phyloP scores from a whole-genome alignment of 2,797 vertebrate species.

The Adrianichthys oophorus region DNA sequence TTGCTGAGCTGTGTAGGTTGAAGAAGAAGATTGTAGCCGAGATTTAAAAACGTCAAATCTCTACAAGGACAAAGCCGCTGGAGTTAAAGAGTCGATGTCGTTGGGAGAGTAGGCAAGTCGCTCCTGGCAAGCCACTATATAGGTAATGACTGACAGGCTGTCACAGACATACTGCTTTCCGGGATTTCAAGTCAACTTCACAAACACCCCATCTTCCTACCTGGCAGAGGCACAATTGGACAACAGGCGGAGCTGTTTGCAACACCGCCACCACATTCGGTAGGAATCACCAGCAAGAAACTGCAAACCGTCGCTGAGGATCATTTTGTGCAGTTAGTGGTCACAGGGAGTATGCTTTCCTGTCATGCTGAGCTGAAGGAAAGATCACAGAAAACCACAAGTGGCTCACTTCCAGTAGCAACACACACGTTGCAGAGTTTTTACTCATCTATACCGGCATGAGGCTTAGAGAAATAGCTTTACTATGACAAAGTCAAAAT shows the following conservation, averaged over 20 bases:
- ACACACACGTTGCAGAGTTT: neutral
- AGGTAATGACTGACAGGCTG: constrained; percentile 62
- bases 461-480: neutral
- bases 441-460: neutral
- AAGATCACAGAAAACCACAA: constrained; percentile 33
- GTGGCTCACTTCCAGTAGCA: constrained; percentile 15
- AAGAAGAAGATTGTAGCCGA: neutral
- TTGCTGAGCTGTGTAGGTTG: neutral
- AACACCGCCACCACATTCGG: constrained; percentile 36
- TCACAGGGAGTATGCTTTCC: constrained; percentile 43
- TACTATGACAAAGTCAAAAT: neutral
- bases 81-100: constrained; percentile 32
- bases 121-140: constrained; percentile 28
- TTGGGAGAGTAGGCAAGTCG: constrained; percentile 31
- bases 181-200: constrained; percentile 50
- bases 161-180: constrained; percentile 35
- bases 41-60: constrained; percentile 36
- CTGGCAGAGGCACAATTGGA: constrained; percentile 58
- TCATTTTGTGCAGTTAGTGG: constrained; percentile 38
- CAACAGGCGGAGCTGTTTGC: constrained; percentile 60
- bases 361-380: constrained; percentile 45
- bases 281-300: constrained; percentile 42
- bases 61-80: constrained; percentile 34
- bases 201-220: constrained; percentile 40
- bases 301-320: constrained; percentile 39